Evolutionary conservation across 2,113 vertebrate species (phyloP), one percentile per base, ranked within the genome.

Genomic region (Psittacus erithacus): DNA sequence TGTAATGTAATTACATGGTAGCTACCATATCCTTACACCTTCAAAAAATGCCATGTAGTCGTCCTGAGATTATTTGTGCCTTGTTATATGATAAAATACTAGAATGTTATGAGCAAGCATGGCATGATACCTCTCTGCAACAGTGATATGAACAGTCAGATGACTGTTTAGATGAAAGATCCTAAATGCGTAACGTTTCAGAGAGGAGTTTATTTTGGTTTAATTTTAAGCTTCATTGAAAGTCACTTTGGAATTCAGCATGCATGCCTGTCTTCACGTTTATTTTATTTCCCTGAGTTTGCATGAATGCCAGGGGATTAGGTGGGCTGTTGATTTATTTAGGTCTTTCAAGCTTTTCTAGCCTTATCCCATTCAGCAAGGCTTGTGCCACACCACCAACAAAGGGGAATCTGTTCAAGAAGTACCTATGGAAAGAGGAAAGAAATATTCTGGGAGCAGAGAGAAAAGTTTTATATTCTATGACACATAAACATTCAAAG

Each of bases 241-340:
- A 84, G 64, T 70, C 29, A 24, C 53, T 86, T 82, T 65, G 74
- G 49, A 88, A 90, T 93, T 93, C 82, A 71, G 46, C 59, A 78
- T 29, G 49, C 80, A 13, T 46, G 33, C 60, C 23, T 79, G 65
- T 53, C 19, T 87, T 59, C 35, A 68, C 55, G 67, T 93, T 95
- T 94, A 53, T 91, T 95, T 95, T 88, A 55, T 90, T 86, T 86
- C 62, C 77, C 90, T 69, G 67, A 35, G 46, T 90, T 81, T 94
- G 92, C 55, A 29, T 88, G 63, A 76, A 75, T 79, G 57, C 86
- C 63, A 78, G 55, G 73, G 67, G 63, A 94, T 95, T 95, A 95
- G 49, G 79, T 86, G 70, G 39, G 35, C 79, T 97, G 31, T 82
- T 94, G 89, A 85, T 95, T 93, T 90, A 75, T 86, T 95, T 81